Evolutionary conservation across 2,797 vertebrate species (phyloP), one percentile per base, ranked within the genome.

Genomic region (Hemibagrus guttatus): DNA sequence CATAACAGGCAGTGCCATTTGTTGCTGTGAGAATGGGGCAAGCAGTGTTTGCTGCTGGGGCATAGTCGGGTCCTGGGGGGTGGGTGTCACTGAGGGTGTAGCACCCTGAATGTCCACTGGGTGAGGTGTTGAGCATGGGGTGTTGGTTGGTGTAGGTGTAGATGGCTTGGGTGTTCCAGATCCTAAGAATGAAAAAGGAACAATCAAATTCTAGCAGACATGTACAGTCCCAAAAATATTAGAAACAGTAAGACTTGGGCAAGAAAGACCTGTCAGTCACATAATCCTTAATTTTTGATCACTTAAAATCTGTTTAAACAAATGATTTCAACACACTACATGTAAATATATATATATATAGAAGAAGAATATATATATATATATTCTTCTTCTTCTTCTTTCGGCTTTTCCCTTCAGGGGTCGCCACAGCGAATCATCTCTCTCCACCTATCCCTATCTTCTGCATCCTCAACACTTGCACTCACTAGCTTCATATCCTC

Each of bases 141-240:
- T 98, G 95, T 96, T 97, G 93, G 96, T 97, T 93, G 98, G 97
- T 86, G 98, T 98, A 93, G 98, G 98, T 92, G 97, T 97, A 93
- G 98, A 98, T 95, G 98, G 96, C 94, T 99, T 99, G 91, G 98
- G 97, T 91, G 98, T 98, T 94, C 98, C 97, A 91, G 98, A 98
- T 96, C 98, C 98, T 99, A 93, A 95, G 54, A 52, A 75, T 0
- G 66, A 66, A 87, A n/a, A 39, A 2, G 26, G 19, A 72, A 63
- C 1, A 35, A 11, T 81, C 54, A 26, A 71, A 81, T 81, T n/a
- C 71, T 3, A 19, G 5, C 64, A 85, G 8, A 26, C 2, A 17
- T 2, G 1, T 1, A 49, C 26, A 6, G 8, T 6, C 79, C 59
- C 59, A 64, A 81, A 28, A 64, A 61, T 64, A 64, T 49, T 49